phyloP scores from a whole-genome alignment of 1,140 invertebrate species.

The Chrysopa pallens region DNA sequence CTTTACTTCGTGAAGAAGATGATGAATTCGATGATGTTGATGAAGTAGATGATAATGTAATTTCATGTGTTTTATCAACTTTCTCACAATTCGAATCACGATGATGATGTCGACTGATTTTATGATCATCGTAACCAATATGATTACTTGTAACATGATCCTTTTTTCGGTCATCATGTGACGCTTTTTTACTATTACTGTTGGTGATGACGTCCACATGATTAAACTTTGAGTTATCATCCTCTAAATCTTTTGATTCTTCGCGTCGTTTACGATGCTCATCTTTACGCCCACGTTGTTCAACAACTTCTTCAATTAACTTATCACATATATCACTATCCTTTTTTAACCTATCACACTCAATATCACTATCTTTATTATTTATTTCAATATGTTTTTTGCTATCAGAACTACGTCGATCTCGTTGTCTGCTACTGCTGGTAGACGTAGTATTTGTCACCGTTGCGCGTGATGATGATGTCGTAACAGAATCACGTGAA shows the following conservation, averaged over 20 bases:
- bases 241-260: slow-evolving; percentile 10
- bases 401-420: too few relatives aligned
- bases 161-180: slow-evolving; percentile 13
- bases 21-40: too few relatives aligned
- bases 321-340: slow-evolving; percentile 5
- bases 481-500: neutral
- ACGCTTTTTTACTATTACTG: slow-evolving; percentile 16
- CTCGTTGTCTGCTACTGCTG: neutral
- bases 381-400: too few relatives aligned
- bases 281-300: slow-evolving; percentile 5
- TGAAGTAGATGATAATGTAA: too few relatives aligned
- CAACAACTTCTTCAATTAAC: slow-evolving; percentile 6
- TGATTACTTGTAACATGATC: neutral
- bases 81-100: too few relatives aligned
- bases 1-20: too few relatives aligned
- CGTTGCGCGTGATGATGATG: slow-evolving; percentile 4
- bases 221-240: slow-evolving; percentile 10
- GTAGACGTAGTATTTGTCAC: slow-evolving; percentile 1
- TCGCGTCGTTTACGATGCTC: slow-evolving; percentile 6
- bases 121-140: too few relatives aligned
- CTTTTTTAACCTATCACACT: too few relatives aligned
- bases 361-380: too few relatives aligned
- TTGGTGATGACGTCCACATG: slow-evolving; percentile 11
- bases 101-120: too few relatives aligned
- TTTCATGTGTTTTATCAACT: too few relatives aligned